Conservation (phyloP, 2,888 invertebrate species). For the Melanostoma mellinum region DNA sequence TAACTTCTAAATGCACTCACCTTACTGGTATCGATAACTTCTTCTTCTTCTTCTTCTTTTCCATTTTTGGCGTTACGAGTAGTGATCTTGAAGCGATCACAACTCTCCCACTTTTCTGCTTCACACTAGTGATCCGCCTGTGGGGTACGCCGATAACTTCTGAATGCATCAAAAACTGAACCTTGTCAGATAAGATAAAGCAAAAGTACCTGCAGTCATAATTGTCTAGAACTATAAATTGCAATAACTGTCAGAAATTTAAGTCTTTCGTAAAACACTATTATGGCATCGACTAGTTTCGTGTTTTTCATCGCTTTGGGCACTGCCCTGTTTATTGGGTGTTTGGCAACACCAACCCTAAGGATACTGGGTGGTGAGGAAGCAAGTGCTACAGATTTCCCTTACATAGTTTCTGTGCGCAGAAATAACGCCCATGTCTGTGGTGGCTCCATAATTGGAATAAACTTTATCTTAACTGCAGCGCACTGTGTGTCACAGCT, state of each 20-base stretch:
- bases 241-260: slow-evolving; percentile 36
- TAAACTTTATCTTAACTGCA: slow-evolving; percentile 77
- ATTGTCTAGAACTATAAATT: slow-evolving; percentile 57
- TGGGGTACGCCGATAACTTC: too few species aligned
- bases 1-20: too few species aligned
- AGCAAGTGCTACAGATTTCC: slow-evolving; percentile 76
- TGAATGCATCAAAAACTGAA: slow-evolving; percentile 3
- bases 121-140: too few species aligned
- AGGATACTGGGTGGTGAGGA: slow-evolving; percentile 79
- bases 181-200: slow-evolving; percentile 35
- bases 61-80: too few species aligned
- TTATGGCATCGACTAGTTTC: slow-evolving; percentile 38
- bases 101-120: too few species aligned
- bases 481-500: slow-evolving; percentile 77
- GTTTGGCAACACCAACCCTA: slow-evolving; percentile 50
- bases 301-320: slow-evolving; percentile 37
- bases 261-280: slow-evolving; percentile 60
- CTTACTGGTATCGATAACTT: neutral
- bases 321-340: slow-evolving; percentile 17
- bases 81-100: too few species aligned
- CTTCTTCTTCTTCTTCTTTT: too few species aligned
- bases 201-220: neutral
- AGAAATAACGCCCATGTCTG: slow-evolving; percentile 77
- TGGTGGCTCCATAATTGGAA: slow-evolving; percentile 77
- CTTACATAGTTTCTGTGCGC: slow-evolving; percentile 79